Base-by-base conservation (phyloP, 2,113 vertebrate genomes). In the Urocynchramus pylzowi region DNA sequence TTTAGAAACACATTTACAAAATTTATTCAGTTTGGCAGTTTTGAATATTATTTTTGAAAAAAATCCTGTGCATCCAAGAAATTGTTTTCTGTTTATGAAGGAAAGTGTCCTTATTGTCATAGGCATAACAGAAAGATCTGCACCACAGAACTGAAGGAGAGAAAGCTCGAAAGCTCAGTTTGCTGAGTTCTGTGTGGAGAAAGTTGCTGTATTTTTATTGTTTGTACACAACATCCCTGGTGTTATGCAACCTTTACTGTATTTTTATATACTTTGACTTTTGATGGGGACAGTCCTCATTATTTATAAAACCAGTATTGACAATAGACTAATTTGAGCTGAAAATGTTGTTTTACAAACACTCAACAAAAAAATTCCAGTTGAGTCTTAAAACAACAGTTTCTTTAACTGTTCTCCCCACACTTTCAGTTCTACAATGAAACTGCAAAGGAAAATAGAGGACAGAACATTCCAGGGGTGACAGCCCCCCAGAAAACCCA, bases 311-410 rank as follows among this genome's bases (percentile, higher is more conserved):
- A n/a, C 24, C 44, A 80, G 37, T 16, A 47, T 57, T 13, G 54
- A 69, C n/a, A 65, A 41, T 1, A 73, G 22, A 64, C 10, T 47
- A 70, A 83, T 19, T 59, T 35, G 19, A 88, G 28, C 16, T 69
- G 67, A 47, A 91, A 87, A 56, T n/a, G 11, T 3, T 41, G 67
- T 69, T 41, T 59, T 45, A 31, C 45, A 76, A 76, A 41, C 41
- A 52, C 2, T 42, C 15, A 60, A 65, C 53, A 88, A 60, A 59
- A 84, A 35, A 63, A 75, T 7, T 45, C 79, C 79, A 64, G 30
- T 18, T 0, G 0, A 68, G 44, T 35, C 44, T 60, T 41, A 73
- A 54, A 87, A 84, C 22, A 70, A 70, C 3, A 0, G 23, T 5
- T 64, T 19, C 75, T 79, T 83, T 88, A 79, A 64, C 24, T 64